Percentiles rank a stretch among this genome's conserved stretches.
These are phyloP conservation scores for Triplophysa bombifrons DNA, from an alignment of 2,797 vertebrate genomes.

Conservation along the genomic window DNA sequence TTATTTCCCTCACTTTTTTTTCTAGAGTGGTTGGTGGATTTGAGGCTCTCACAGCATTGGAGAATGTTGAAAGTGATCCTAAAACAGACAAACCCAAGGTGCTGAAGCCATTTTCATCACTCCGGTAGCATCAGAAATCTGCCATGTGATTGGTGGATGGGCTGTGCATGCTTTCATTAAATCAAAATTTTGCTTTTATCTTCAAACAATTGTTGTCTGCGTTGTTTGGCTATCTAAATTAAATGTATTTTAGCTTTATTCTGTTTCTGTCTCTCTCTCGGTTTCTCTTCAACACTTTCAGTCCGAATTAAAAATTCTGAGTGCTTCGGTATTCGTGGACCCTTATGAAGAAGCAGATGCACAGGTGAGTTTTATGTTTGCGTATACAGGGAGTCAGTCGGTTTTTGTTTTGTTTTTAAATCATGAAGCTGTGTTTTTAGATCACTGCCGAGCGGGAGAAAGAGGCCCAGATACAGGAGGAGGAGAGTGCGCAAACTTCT, in stretches of 20 bases:
- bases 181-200: background rate
- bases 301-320: slow-evolving; percentile 88
- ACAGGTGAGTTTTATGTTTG: slow-evolving; percentile 76
- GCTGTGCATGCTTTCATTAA: background rate
- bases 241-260: background rate
- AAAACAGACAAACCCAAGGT: slow-evolving; percentile 97
- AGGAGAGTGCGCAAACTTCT: slow-evolving; percentile 75
- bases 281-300: slow-evolving; percentile 56
- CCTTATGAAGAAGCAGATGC: slow-evolving; percentile 95
- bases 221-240: background rate
- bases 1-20: slow-evolving; percentile 24
- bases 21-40: slow-evolving; percentile 95
- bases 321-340: slow-evolving; percentile 89
- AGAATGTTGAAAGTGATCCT: slow-evolving; percentile 91
- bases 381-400: background rate
- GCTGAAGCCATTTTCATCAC: background rate
- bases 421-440: slow-evolving; percentile 65
- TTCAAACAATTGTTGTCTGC: too few relatives aligned
- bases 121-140: slow-evolving; percentile 9
- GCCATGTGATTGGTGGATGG: background rate
- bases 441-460: slow-evolving; percentile 87
- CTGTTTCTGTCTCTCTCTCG: slow-evolving; percentile 20
- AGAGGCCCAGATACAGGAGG: slow-evolving; percentile 76
- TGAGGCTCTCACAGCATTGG: slow-evolving; percentile 93
- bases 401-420: background rate